Conservation (phyloP, 2,888 invertebrate species). For the Acutogordius australiensis region DNA sequence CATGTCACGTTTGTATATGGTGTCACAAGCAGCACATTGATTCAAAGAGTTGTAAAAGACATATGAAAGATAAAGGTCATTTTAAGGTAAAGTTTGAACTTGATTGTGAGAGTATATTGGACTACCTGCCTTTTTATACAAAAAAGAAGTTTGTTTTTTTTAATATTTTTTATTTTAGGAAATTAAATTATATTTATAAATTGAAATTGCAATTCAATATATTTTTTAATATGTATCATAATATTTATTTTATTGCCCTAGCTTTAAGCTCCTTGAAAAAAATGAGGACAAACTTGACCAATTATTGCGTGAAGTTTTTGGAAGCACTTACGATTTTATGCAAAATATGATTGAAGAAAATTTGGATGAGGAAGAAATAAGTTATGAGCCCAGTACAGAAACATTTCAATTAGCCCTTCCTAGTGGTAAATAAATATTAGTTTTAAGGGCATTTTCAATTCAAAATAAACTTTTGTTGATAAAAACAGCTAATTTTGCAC, state of each 20-base stretch:
- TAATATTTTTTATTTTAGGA: no score
- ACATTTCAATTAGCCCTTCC: background rate
- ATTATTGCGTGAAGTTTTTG: background rate
- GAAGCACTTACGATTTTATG: background rate
- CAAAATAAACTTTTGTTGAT: no score
- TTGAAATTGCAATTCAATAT: no score
- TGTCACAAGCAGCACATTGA: background rate
- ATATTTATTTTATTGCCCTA: no score
- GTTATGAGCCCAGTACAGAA: background rate
- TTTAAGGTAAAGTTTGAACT: background rate
- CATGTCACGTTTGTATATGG: background rate
- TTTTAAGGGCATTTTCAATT: no score
- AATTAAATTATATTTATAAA: no score
- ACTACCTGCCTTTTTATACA: background rate
- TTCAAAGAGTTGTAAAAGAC: background rate
- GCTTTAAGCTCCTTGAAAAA: background rate
- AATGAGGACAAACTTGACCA: background rate
- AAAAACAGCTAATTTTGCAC: no score
- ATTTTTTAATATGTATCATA: no score
- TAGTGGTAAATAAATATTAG: no score
- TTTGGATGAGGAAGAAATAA: background rate
- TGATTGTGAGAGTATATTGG: background rate
- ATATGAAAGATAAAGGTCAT: background rate
- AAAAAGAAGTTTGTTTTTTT: no score
- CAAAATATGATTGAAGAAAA: background rate